Conservation (phyloP, 2,113 vertebrate genomes). For the Lepisosteus oculatus region DNA sequence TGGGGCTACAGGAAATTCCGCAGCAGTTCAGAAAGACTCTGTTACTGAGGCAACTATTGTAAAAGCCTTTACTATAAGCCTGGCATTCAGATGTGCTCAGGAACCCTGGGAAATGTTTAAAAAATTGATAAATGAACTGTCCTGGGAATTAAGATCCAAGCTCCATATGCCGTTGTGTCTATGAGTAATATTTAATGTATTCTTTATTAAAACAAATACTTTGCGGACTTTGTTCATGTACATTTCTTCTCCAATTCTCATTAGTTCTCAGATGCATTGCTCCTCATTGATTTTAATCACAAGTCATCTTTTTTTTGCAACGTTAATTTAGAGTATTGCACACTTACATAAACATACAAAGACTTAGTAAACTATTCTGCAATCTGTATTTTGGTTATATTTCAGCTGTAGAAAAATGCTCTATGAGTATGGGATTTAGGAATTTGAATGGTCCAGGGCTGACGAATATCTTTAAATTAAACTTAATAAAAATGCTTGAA, state of each 20-base stretch:
- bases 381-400: constrained; percentile 6
- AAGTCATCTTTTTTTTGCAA: constrained; percentile 4
- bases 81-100: background rate
- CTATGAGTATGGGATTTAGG: too few species aligned
- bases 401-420: background rate
- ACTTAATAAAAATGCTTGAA: too few species aligned
- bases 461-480: too few species aligned
- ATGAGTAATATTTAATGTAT: background rate
- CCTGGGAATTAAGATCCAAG: background rate
- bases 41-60: background rate
- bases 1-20: constrained; percentile 10
- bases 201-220: constrained; percentile 19
- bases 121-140: background rate
- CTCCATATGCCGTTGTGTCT: background rate
- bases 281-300: constrained; percentile 2
- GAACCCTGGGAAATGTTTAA: background rate
- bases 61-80: background rate
- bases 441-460: too few species aligned
- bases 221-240: background rate
- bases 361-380: constrained; percentile 7
- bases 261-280: constrained; percentile 1
- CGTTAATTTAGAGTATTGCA: constrained; percentile 19
- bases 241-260: background rate
- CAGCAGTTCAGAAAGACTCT: background rate
- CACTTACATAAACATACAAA: constrained; percentile 15